Percentiles rank a stretch among this genome's conserved stretches.
phyloP scores from a whole-genome alignment of 2,113 vertebrate species.

The Cyanocitta stelleri region DNA sequence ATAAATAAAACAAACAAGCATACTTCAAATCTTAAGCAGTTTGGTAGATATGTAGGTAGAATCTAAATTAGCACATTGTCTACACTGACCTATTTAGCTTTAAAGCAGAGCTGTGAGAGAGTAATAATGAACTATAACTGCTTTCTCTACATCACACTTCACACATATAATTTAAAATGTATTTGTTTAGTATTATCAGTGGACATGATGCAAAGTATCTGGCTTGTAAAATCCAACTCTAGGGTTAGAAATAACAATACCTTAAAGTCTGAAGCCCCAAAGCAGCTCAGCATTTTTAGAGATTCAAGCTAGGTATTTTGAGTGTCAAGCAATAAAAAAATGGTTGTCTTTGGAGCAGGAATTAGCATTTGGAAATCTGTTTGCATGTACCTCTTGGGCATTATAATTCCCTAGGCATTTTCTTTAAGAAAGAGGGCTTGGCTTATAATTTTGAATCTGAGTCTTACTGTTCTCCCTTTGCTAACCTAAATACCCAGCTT shows the following conservation, averaged over 20 bases:
- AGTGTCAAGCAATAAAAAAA: background rate
- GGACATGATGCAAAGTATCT: background rate
- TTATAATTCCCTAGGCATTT: background rate
- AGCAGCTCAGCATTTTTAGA: background rate
- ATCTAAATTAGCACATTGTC: conserved; percentile 50
- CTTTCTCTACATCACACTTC: background rate
- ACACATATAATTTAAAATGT: background rate
- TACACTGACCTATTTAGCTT: conserved; percentile 55
- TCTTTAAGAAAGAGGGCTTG: background rate
- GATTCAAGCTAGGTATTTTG: background rate
- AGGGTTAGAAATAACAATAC: background rate
- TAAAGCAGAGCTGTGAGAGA: conserved; percentile 34
- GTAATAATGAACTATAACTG: conserved; percentile 21
- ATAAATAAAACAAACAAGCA: conserved; percentile 47
- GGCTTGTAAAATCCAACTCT: background rate
- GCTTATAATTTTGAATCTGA: background rate
- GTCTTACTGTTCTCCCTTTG: background rate
- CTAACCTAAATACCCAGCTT: background rate
- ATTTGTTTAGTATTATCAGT: conserved; percentile 25
- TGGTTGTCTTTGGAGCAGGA: background rate
- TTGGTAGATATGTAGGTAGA: conserved; percentile 45
- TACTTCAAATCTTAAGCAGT: conserved; percentile 27
- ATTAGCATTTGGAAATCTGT: background rate
- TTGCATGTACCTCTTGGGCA: background rate
- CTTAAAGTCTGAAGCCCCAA: background rate